These are phyloP conservation scores for Episyrphus balteatus DNA, from an alignment of 1,140 invertebrate species.

Conservation along the genomic window DNA sequence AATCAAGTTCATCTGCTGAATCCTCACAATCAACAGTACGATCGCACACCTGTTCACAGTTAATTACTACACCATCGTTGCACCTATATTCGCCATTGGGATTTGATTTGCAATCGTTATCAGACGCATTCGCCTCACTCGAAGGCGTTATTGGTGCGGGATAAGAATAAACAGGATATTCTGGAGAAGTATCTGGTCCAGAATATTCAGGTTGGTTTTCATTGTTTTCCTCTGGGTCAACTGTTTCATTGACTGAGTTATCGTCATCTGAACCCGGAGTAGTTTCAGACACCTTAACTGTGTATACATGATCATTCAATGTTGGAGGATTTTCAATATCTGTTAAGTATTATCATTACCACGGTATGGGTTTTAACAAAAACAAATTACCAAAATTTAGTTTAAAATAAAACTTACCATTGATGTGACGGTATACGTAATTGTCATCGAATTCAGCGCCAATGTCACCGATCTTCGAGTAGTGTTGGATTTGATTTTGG, in stretches of 20 bases:
- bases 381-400: not conserved
- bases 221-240: not conserved
- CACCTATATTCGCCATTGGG: conserved; percentile 6
- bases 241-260: not conserved
- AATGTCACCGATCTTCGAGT: conserved; percentile 8
- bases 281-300: not conserved
- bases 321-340: not conserved
- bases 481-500: conserved; percentile 11
- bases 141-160: not conserved
- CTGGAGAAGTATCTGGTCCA: too few relatives aligned
- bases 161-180: too few relatives aligned
- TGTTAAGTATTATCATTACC: not conserved
- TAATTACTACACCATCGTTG: conserved; percentile 3
- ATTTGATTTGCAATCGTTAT: conserved; percentile 5
- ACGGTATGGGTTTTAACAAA: not conserved
- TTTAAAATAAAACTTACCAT: too few relatives aligned
- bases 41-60: conserved; percentile 39
- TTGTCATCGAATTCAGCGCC: conserved; percentile 13
- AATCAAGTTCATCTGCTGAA: conserved; percentile 33
- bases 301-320: not conserved
- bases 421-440: conserved; percentile 12
- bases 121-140: too few relatives aligned
- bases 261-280: not conserved
- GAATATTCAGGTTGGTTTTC: too few relatives aligned
- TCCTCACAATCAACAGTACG: conserved; percentile 43